Conservation (phyloP, 2,797 vertebrate genomes). For the Myotis vivesi region DNA sequence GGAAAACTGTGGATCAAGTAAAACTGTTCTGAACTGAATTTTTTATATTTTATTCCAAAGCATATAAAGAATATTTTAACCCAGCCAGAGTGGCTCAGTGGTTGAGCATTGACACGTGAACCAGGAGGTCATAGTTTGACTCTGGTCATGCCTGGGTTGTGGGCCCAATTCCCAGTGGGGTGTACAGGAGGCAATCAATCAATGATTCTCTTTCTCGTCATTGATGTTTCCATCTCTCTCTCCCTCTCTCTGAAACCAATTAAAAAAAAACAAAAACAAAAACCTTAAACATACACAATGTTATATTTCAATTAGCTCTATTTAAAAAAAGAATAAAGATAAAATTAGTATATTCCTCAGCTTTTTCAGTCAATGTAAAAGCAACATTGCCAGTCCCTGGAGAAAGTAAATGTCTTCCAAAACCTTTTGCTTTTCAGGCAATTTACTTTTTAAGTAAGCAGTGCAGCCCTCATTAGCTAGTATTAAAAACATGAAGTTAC, state of each 20-base stretch:
- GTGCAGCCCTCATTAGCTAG: background rate
- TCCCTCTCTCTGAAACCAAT: too few relatives aligned
- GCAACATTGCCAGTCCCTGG: background rate
- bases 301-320: background rate
- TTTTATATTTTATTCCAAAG: background rate
- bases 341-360: background rate
- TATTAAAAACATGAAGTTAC: slow-evolving; percentile 22
- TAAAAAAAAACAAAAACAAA: too few relatives aligned
- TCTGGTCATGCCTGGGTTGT: too few relatives aligned
- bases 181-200: too few relatives aligned
- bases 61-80: background rate
- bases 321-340: background rate
- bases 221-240: too few relatives aligned
- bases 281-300: background rate
- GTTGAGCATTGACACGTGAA: too few relatives aligned
- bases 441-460: background rate
- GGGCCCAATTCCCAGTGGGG: too few relatives aligned
- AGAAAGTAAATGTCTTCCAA: background rate
- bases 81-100: too few relatives aligned
- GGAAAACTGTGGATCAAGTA: background rate
- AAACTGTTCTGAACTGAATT: background rate
- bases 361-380: background rate
- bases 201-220: too few relatives aligned
- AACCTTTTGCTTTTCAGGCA: background rate
- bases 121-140: too few relatives aligned